Evolutionary conservation across 1,140 invertebrate genomes (phyloP).

Genomic region (Scaptomyza hsui): DNA sequence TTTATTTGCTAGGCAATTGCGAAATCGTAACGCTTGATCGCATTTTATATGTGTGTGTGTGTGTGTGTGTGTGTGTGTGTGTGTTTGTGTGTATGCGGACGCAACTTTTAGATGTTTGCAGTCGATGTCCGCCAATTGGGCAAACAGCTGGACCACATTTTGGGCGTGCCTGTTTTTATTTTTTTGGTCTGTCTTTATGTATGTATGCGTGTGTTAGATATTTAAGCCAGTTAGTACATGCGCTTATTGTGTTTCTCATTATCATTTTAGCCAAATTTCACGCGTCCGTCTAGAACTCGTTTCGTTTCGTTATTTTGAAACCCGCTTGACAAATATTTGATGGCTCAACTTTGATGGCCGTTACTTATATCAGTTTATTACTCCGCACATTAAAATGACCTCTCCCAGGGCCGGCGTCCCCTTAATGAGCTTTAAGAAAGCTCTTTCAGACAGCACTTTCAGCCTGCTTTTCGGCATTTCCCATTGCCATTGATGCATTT

Average conservation of each 20-base stretch:
- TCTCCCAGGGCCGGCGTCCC: conserved; percentile 1
- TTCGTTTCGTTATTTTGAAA: conserved; percentile 10
- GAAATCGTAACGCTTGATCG: conserved; percentile 66
- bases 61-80: conserved; percentile 17
- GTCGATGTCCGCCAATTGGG: conserved; percentile 45
- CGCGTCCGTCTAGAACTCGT: conserved; percentile 55
- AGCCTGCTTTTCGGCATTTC: background rate
- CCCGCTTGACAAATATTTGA: conserved; percentile 50
- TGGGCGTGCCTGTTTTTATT: conserved; percentile 50
- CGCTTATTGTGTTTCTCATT: conserved; percentile 55
- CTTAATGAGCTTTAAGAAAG: conserved; percentile 49
- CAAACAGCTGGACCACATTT: conserved; percentile 51
- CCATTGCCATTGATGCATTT: too few species aligned
- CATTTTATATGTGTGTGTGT: conserved; percentile 40
- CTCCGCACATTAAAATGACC: background rate
- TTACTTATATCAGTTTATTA: conserved; percentile 17
- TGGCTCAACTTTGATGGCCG: conserved; percentile 30
- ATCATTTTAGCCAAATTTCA: conserved; percentile 65
- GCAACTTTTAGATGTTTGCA: conserved; percentile 50
- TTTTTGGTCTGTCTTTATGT: conserved; percentile 22
- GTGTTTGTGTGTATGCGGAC: conserved; percentile 24
- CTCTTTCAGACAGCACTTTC: too few species aligned
- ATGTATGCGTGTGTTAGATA: conserved; percentile 3
- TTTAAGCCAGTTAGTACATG: conserved; percentile 36
- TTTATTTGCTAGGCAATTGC: conserved; percentile 73